Evolutionary conservation across 2,113 vertebrate species (phyloP).

Genomic region (Rhagologus leucostigma): DNA sequence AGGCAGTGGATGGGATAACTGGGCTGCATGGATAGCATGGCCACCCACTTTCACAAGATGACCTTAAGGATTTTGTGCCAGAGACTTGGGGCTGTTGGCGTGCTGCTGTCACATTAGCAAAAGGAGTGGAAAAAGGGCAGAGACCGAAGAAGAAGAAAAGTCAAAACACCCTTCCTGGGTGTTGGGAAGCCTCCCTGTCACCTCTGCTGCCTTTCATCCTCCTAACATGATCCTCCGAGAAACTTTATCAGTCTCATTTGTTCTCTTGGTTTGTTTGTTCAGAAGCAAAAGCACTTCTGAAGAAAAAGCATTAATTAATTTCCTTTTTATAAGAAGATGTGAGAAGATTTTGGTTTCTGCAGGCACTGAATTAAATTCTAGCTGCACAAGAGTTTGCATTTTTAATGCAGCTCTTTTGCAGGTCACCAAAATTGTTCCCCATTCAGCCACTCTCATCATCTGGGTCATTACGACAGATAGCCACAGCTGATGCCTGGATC

Average conservation of each 20-base stretch:
- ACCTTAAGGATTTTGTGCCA: not conserved
- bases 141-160: not conserved
- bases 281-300: not conserved
- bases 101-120: not conserved
- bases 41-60: not conserved
- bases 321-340: not conserved
- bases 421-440: conserved; percentile 44
- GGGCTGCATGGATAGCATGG: not conserved
- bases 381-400: not conserved
- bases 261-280: not conserved
- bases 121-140: not conserved
- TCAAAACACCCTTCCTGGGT: not conserved
- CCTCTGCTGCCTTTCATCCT: not conserved
- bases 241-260: not conserved
- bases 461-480: not conserved
- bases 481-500: conserved; percentile 33
- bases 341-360: not conserved
- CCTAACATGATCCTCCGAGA: not conserved
- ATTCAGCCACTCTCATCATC: conserved; percentile 34
- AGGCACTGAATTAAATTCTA: conserved; percentile 3
- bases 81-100: fast-evolving
- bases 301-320: not conserved
- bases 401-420: conserved; percentile 28
- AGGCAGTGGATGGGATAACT: not conserved
- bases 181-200: not conserved